These are phyloP conservation scores for Cynopterus brachyotis DNA, from an alignment of 2,113 vertebrate genomes.

Conservation along the genomic window DNA sequence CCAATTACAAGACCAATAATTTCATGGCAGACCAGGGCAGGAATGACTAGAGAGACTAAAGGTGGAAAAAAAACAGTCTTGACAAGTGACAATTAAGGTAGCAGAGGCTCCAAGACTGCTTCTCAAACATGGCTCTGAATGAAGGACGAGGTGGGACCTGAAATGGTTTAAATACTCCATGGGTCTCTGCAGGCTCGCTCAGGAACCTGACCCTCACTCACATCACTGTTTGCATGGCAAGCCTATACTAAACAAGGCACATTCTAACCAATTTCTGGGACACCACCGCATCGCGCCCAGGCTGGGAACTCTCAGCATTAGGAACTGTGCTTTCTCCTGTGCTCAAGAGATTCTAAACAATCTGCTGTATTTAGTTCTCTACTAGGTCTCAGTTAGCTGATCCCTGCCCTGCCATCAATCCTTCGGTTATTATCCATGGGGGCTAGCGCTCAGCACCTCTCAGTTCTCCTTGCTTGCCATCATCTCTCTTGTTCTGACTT, in stretches of 20 bases:
- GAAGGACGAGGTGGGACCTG: not conserved
- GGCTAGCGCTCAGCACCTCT: not conserved
- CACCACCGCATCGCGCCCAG: not conserved
- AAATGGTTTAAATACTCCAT: not conserved
- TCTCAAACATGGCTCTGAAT: not conserved
- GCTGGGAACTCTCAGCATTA: not conserved
- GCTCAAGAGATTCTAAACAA: not conserved
- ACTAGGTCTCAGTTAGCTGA: not conserved
- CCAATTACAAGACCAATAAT: not conserved
- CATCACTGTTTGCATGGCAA: not conserved
- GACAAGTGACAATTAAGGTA: not conserved
- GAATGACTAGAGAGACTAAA: not conserved
- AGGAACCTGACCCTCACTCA: not conserved
- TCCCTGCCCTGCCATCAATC: not conserved
- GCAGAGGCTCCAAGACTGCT: not conserved
- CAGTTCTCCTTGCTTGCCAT: not conserved
- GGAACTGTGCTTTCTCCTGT: not conserved
- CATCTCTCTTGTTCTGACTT: not conserved
- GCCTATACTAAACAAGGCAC: not conserved
- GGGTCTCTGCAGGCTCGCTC: not conserved
- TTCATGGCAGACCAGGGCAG: not conserved
- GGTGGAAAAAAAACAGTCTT: not conserved
- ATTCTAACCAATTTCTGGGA: not conserved
- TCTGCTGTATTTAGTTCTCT: too few relatives aligned
- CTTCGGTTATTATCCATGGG: not conserved